phyloP scores from a whole-genome alignment of 1,140 invertebrate species.

The Bombus confusus region DNA sequence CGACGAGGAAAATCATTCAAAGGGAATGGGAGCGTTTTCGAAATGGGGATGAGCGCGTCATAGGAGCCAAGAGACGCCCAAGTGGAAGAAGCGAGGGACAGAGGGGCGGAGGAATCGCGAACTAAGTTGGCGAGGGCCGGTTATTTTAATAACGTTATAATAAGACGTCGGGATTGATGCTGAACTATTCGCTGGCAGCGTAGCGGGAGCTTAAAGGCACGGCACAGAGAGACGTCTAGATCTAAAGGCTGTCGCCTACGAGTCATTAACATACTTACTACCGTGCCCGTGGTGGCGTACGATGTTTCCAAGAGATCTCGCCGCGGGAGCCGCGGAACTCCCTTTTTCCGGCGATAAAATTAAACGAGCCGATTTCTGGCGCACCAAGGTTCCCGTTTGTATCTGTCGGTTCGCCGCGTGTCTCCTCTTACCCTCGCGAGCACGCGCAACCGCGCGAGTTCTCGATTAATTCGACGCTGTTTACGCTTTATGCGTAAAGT shows the following conservation, averaged over 20 bases:
- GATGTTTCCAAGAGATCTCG: slow-evolving; percentile 42
- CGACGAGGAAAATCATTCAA: not conserved
- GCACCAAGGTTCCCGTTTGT: slow-evolving; percentile 44
- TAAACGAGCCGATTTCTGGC: slow-evolving; percentile 61
- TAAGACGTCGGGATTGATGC: slow-evolving; percentile 82
- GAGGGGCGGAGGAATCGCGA: slow-evolving; percentile 21
- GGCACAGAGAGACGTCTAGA: slow-evolving; percentile 74
- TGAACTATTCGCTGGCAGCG: slow-evolving; percentile 82
- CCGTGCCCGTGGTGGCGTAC: slow-evolving; percentile 18
- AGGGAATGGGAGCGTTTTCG: slow-evolving; percentile 65
- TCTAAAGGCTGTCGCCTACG: slow-evolving; percentile 80
- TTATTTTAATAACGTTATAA: slow-evolving; percentile 83
- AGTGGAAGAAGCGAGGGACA: not conserved
- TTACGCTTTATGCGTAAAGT: not conserved
- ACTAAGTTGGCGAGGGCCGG: slow-evolving; percentile 60
- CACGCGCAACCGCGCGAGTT: not conserved
- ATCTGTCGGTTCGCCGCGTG: slow-evolving; percentile 33
- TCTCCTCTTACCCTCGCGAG: not conserved
- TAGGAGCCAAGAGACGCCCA: not conserved
- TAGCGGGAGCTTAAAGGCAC: slow-evolving; percentile 55
- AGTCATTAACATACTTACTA: slow-evolving; percentile 80
- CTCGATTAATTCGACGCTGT: slow-evolving; percentile 33
- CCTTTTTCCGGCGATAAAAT: slow-evolving; percentile 64
- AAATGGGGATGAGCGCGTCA: slow-evolving; percentile 27
- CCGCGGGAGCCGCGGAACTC: slow-evolving; percentile 46